Conservation (phyloP, 2,888 invertebrate genomes). For the Coelopa pilipes region DNA sequence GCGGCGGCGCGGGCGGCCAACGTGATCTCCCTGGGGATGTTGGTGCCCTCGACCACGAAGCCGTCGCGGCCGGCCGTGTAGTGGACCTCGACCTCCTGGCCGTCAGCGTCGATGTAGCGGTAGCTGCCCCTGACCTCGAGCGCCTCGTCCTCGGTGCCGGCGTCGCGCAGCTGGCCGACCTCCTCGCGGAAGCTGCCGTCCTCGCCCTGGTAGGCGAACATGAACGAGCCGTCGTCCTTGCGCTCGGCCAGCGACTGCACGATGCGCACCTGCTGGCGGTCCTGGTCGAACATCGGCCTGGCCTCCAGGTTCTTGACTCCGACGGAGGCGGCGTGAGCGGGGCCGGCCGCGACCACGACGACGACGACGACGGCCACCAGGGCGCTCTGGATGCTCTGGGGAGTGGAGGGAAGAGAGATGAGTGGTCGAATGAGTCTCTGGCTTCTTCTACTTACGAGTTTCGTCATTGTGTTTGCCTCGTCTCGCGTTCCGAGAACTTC, state of each 20-base stretch:
- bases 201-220: conserved; percentile 54
- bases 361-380: conserved; percentile 19
- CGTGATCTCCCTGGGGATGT: conserved; percentile 56
- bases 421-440: too few relatives aligned
- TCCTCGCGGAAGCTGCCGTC: conserved; percentile 59
- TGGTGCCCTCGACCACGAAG: conserved; percentile 63
- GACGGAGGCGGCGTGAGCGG: background rate
- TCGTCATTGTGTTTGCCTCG: too few relatives aligned
- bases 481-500: too few relatives aligned
- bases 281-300: too few relatives aligned
- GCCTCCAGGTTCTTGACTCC: too few relatives aligned
- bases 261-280: conserved; percentile 13
- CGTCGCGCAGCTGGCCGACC: conserved; percentile 49
- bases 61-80: conserved; percentile 65
- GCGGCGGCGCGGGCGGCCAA: background rate
- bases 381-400: conserved; percentile 11
- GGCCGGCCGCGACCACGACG: background rate
- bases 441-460: too few relatives aligned
- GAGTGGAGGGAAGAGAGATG: too few relatives aligned
- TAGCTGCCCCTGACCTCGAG: conserved; percentile 61
- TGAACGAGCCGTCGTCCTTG: conserved; percentile 59
- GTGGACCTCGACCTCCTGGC: conserved; percentile 56
- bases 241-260: conserved; percentile 33
- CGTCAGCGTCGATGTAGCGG: conserved; percentile 61
- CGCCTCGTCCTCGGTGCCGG: conserved; percentile 59